Percentiles rank a stretch among this genome's conserved stretches.
phyloP scores from a whole-genome alignment of 2,797 vertebrate species.

The Sebastes nivosus region DNA sequence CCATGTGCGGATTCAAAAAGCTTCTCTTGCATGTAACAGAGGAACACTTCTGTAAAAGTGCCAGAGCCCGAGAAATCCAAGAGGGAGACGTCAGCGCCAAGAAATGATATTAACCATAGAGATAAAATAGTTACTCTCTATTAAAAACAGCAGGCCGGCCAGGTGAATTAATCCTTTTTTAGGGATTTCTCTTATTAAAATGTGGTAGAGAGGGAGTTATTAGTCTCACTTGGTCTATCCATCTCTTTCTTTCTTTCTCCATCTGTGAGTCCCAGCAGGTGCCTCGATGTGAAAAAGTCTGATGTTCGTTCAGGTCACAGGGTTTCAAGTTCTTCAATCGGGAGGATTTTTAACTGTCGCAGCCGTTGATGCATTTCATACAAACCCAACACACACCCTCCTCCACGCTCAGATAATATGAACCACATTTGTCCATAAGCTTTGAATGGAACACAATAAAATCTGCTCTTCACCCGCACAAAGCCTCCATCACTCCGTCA shows the following conservation, averaged over 20 bases:
- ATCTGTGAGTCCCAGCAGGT: slow-evolving; percentile 67
- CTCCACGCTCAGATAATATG: slow-evolving; percentile 55
- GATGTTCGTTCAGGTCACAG: slow-evolving; percentile 42
- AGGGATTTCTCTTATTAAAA: slow-evolving; percentile 70
- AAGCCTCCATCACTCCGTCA: slow-evolving; percentile 34
- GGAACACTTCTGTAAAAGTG: slow-evolving; percentile 62
- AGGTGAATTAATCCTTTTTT: slow-evolving; percentile 64
- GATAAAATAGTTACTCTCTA: slow-evolving; percentile 72
- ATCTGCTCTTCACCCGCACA: slow-evolving; percentile 23
- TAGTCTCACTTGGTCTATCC: slow-evolving; percentile 67
- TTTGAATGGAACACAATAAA: slow-evolving; percentile 55
- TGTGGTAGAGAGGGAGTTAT: slow-evolving; percentile 59
- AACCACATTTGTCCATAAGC: slow-evolving; percentile 68
- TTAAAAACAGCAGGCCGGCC: slow-evolving; percentile 69
- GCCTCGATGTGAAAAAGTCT: slow-evolving; percentile 41
- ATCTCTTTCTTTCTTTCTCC: slow-evolving; percentile 47
- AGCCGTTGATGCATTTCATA: slow-evolving; percentile 46
- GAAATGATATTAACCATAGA: slow-evolving; percentile 69
- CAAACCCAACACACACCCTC: slow-evolving; percentile 5
- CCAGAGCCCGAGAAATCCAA: slow-evolving; percentile 61
- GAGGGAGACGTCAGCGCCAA: slow-evolving; percentile 54
- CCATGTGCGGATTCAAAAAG: slow-evolving; percentile 57
- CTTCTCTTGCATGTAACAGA: slow-evolving; percentile 64
- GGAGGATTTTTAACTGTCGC: slow-evolving; percentile 39
- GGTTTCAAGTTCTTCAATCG: slow-evolving; percentile 52